Evolutionary conservation across 2,797 vertebrate species (phyloP), one percentile per base, ranked within the genome.

Genomic region (Takifugu ocellatus): DNA sequence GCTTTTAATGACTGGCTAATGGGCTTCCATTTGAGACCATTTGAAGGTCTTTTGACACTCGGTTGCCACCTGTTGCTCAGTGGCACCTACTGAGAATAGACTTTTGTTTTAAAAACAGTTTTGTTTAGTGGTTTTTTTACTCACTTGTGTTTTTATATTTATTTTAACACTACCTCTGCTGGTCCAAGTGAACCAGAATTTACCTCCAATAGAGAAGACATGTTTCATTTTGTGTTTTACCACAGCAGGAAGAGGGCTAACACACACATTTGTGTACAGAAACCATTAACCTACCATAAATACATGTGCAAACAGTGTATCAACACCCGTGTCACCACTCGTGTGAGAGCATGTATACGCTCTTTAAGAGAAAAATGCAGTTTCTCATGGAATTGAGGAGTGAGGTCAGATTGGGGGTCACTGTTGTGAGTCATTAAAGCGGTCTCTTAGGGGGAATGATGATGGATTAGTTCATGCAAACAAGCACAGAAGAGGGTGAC

Each of bases 351-450:
- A 51, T 49, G 53, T 63, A 74, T 29, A 51, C 24, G 42, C 43
- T 48, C 27, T 25, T 26, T 56, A 43, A 17, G 31, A 61, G 42
- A 43, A 8, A 33, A 44, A 56, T 17, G 59, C 53, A 74, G 46
- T 47, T 42, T 68, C 26, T 29, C 44, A 36, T 54, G 63, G 26
- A 66, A 61, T 16, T 45, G 31, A 29, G 16, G 39, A 57, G 59
- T 15, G 58, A 69, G 77, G 75, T 77, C 70, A 72, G 17, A 42
- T 56, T 67, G 39, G 15, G 66, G 79, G 81, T 82, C 78, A 49
- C 48, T 0, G 2, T 62, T 63, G 49, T 21, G 57, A 67, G 58
- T 72, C 70, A 61, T 47, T 70, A 42, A 25, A 16, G 21, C 43
- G 50, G 57, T 68, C 61, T 52, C 26, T 56, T 0, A 24, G n/a